Evolutionary conservation across 2,113 vertebrate genomes (phyloP), one percentile per base, ranked within the genome.

Genomic region (Cheilinus undulatus): DNA sequence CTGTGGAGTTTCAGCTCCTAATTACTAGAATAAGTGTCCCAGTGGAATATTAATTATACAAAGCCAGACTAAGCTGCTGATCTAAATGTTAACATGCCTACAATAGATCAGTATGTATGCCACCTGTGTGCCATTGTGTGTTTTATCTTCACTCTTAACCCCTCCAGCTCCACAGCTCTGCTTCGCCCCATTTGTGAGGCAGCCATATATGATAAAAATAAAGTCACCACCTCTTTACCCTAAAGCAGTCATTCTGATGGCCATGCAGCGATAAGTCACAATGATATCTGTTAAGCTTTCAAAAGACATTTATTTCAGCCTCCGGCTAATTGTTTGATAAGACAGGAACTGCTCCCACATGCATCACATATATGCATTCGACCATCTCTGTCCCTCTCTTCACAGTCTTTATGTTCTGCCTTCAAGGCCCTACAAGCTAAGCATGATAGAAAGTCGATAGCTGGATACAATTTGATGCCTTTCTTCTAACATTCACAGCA

Each of bases 31-130:
- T 82, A 83, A 51, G 64, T 49, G 60, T 84, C 89, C 71, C 76
- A 28, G 34, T 75, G 85, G 89, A 87, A 86, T 85, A 86, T 87
- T 84, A 87, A 87, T 86, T 68, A 81, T 78, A 82, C 58, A 77
- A 78, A 69, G 52, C 58, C 58, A 53, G 75, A 72, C 58, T 50
- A 67, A 27, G 69, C 75, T 46, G 61, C 49, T 10, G 24, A 69
- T 84, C 56, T 7, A 9, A 48, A 74, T 73, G 69, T 68, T 71
- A 62, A 83, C 45, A 28, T 73, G 60, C 40, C 36, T 48, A 34
- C 46, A 58, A 51, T 36, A 42, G 23, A 17, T 48, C 20, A 34
- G 28, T 56, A 36, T 68, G 42, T 23, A 13, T 30, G 56, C 43
- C 63, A 68, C 58, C 34, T 68, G 36, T 34, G 42, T 58, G 26